Conservation (phyloP, 1,140 invertebrate genomes). For the Hestina assimilis region DNA sequence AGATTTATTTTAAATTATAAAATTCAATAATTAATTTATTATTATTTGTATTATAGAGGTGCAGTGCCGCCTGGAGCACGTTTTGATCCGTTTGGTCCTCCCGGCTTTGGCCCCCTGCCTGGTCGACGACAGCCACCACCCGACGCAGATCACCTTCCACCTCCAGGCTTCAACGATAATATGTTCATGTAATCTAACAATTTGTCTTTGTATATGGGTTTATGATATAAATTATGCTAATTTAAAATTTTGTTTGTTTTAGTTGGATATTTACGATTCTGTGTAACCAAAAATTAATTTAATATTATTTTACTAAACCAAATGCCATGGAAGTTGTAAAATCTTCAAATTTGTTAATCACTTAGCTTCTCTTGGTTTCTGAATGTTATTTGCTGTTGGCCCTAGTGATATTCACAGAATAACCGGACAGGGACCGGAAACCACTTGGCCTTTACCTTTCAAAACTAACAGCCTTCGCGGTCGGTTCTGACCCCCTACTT, state of each 20-base stretch:
- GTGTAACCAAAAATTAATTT: no score
- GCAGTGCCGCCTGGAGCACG: conserved; percentile 86
- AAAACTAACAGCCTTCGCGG: no score
- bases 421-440: no score
- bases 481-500: no score
- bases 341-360: no score
- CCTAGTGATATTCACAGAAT: no score
- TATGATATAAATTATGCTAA: neutral
- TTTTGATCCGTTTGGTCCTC: conserved; percentile 90
- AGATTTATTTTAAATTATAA: neutral
- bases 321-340: no score
- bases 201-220: neutral
- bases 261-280: no score
- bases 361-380: no score
- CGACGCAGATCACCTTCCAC: conserved; percentile 86
- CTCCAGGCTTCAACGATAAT: conserved; percentile 82
- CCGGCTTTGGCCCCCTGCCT: conserved; percentile 66
- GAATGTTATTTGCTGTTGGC: no score
- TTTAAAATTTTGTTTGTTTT: neutral
- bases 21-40: neutral
- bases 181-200: conserved; percentile 83
- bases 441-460: no score
- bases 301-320: no score
- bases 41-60: conserved; percentile 75
- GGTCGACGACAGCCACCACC: conserved; percentile 72